Conservation (phyloP, 2,113 vertebrate genomes). For the Pagrus major region DNA sequence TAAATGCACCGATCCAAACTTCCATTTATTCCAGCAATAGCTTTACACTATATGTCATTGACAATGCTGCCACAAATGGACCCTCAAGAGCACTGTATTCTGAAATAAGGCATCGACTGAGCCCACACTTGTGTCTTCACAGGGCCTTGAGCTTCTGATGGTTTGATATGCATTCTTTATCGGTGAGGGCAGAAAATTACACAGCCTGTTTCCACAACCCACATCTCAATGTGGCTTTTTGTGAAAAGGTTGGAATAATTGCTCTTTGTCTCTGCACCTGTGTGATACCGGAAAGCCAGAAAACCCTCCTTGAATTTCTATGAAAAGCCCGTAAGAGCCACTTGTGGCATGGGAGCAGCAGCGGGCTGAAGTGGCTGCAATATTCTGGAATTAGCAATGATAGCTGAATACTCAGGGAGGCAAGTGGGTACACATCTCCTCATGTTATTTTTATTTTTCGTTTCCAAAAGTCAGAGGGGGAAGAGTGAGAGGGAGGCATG, state of each 20-base stretch:
- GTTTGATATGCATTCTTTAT: conserved; percentile 52
- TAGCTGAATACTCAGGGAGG: conserved; percentile 65
- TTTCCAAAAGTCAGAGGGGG: conserved; percentile 59
- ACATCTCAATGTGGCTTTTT: conserved; percentile 56
- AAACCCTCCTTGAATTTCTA: conserved; percentile 72
- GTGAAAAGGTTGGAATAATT: conserved; percentile 67
- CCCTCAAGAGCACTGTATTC: background rate
- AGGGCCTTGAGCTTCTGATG: background rate
- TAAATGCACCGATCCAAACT: background rate
- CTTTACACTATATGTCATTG: background rate
- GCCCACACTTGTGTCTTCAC: conserved; percentile 11
- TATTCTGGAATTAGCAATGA: conserved; percentile 73
- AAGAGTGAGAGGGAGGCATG: conserved; percentile 21
- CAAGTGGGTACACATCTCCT: conserved; percentile 77
- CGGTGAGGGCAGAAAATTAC: conserved; percentile 50
- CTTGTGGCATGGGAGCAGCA: conserved; percentile 63
- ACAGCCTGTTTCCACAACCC: conserved; percentile 57
- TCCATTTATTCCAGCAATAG: background rate
- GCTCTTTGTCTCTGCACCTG: conserved; percentile 76
- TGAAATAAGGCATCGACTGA: conserved; percentile 25
- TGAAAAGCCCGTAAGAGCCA: conserved; percentile 71
- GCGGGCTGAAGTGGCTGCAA: conserved; percentile 69
- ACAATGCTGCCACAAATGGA: conserved; percentile 6
- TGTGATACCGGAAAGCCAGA: conserved; percentile 61
- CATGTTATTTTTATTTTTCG: conserved; percentile 78